Evolutionary conservation across 2,888 invertebrate genomes (phyloP).

Genomic region (Amiota mariae): DNA sequence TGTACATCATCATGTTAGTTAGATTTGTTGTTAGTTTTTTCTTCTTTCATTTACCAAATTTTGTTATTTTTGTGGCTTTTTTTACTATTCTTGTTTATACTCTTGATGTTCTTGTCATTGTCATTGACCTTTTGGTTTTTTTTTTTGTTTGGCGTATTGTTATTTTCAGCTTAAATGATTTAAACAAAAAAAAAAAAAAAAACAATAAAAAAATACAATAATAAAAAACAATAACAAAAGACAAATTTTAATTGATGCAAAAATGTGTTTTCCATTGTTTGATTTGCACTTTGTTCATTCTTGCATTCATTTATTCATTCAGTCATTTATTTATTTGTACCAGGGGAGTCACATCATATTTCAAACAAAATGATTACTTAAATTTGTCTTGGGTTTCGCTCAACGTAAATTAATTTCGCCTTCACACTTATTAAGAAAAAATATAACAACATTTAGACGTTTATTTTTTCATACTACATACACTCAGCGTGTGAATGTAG

Average conservation of each 20-base stretch:
- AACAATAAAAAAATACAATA: too few relatives aligned
- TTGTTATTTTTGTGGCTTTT: not conserved
- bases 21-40: not conserved
- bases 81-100: not conserved
- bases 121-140: not conserved
- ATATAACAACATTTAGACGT: not conserved
- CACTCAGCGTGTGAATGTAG: too few relatives aligned
- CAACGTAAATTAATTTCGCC: conserved; percentile 24
- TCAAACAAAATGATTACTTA: not conserved
- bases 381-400: not conserved
- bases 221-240: too few relatives aligned
- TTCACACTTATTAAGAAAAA: conserved; percentile 29
- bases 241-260: not conserved
- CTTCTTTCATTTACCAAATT: conserved; percentile 1
- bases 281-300: not conserved
- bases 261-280: not conserved
- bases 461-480: not conserved
- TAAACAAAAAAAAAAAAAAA: not conserved
- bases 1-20: not conserved
- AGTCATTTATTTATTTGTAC: not conserved
- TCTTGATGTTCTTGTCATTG: not conserved
- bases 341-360: not conserved
- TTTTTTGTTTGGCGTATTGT: too few relatives aligned
- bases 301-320: not conserved
- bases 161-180: too few relatives aligned